Conservation (phyloP, 1,140 invertebrate species). For the Psix sp. region DNA sequence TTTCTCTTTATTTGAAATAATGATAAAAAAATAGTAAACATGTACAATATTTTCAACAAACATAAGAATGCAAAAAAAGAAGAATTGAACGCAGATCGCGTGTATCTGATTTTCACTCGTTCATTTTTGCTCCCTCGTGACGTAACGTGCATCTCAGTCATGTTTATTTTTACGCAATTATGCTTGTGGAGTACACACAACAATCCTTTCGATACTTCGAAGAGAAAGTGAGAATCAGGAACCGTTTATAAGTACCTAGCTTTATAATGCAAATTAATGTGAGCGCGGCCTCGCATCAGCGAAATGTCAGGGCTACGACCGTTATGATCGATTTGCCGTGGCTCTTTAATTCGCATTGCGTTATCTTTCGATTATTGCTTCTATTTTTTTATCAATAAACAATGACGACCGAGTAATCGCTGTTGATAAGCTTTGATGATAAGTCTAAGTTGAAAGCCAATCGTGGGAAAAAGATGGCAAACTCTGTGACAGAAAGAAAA, state of each 20-base stretch:
- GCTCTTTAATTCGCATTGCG: constrained; percentile 29
- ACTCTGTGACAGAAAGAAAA: constrained; percentile 4
- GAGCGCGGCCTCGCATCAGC: constrained; percentile 43
- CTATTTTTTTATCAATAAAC: constrained; percentile 39
- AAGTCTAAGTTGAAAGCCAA: background rate
- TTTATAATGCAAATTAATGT: constrained; percentile 48
- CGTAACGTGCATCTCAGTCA: constrained; percentile 20
- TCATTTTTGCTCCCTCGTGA: constrained; percentile 11
- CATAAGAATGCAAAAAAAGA: too few species aligned
- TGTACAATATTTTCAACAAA: too few species aligned
- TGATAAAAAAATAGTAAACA: too few species aligned
- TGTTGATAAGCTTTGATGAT: constrained; percentile 7
- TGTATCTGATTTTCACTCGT: background rate
- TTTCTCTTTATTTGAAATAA: too few species aligned
- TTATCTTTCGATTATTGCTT: constrained; percentile 18
- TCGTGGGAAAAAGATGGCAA: constrained; percentile 27
- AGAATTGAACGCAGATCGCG: background rate
- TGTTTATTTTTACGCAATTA: constrained; percentile 42
- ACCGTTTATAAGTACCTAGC: constrained; percentile 40
- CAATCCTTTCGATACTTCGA: constrained; percentile 48
- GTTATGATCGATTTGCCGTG: constrained; percentile 34
- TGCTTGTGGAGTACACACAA: constrained; percentile 20
- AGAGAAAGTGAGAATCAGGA: constrained; percentile 55
- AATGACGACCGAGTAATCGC: constrained; percentile 13
- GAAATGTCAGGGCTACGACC: constrained; percentile 48